These are phyloP conservation scores for Synanceia verrucosa DNA, from an alignment of 2,797 vertebrate genomes.

Conservation along the genomic window DNA sequence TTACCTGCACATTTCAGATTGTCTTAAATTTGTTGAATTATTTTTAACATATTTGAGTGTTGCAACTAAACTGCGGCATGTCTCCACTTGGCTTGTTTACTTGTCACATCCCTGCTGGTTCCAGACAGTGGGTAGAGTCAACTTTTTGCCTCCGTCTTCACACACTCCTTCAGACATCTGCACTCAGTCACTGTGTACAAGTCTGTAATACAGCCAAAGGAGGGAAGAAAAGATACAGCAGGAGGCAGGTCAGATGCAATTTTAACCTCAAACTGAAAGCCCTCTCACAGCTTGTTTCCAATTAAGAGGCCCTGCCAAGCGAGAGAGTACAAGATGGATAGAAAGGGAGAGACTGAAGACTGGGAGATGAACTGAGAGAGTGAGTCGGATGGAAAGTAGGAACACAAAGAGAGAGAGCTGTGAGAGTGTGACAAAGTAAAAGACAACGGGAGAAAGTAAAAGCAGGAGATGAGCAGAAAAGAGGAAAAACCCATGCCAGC, in stretches of 20 bases:
- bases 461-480: conserved; percentile 24
- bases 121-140: conserved; percentile 24
- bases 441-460: conserved; percentile 39
- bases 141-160: conserved; percentile 26
- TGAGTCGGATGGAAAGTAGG: conserved; percentile 31
- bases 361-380: conserved; percentile 49
- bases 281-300: conserved; percentile 79
- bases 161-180: conserved; percentile 41
- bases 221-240: conserved; percentile 64
- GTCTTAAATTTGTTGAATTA: neutral
- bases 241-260: conserved; percentile 76
- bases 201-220: conserved; percentile 51
- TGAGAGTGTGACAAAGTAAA: conserved; percentile 28
- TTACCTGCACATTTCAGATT: neutral
- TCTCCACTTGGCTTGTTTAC: conserved; percentile 13
- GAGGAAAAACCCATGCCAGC: conserved; percentile 44
- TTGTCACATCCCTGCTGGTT: conserved; percentile 18
- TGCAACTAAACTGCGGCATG: neutral
- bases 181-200: conserved; percentile 43
- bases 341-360: conserved; percentile 41
- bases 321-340: conserved; percentile 56
- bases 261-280: conserved; percentile 77
- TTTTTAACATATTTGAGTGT: neutral
- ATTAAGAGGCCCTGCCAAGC: conserved; percentile 81
- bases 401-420: conserved; percentile 24